These are phyloP conservation scores for Xiphorhynchus erythropygius DNA, from an alignment of 2,797 vertebrate species.

Conservation along the genomic window DNA sequence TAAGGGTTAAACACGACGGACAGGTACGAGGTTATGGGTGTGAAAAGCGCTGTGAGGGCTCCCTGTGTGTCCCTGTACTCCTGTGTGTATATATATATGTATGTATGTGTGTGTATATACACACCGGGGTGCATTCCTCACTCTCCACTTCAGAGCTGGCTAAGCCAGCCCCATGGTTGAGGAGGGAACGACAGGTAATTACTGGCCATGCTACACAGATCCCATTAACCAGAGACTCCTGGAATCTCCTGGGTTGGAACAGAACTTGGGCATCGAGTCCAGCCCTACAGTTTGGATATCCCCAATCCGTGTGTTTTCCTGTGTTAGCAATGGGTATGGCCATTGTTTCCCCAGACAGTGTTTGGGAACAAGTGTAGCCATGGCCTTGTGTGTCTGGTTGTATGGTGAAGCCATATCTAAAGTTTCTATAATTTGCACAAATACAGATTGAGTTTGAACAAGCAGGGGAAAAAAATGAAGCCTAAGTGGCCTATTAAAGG, in stretches of 20 bases:
- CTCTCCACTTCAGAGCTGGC: not conserved
- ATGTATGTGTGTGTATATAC: fast-evolving
- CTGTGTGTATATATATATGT: too few species aligned
- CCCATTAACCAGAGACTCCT: not conserved
- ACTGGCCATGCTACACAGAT: not conserved
- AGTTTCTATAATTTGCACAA: not conserved
- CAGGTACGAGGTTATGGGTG: not conserved
- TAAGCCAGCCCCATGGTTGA: not conserved
- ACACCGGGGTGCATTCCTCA: too few species aligned
- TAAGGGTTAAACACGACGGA: not conserved
- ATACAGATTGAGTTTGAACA: not conserved
- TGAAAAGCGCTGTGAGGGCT: not conserved
- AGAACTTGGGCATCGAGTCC: not conserved
- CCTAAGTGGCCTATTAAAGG: not conserved
- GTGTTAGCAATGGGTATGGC: not conserved
- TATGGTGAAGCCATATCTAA: not conserved
- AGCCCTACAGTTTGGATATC: not conserved
- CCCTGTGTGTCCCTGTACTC: too few species aligned
- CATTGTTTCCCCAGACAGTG: not conserved
- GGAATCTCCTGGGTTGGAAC: not conserved
- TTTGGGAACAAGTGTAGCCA: not conserved
- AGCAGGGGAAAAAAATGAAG: not conserved
- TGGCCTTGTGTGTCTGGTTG: not conserved
- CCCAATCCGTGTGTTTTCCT: not conserved
- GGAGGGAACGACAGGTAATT: not conserved